Evolutionary conservation across 2,113 vertebrate genomes (phyloP).

Genomic region (Poecile atricapillus): DNA sequence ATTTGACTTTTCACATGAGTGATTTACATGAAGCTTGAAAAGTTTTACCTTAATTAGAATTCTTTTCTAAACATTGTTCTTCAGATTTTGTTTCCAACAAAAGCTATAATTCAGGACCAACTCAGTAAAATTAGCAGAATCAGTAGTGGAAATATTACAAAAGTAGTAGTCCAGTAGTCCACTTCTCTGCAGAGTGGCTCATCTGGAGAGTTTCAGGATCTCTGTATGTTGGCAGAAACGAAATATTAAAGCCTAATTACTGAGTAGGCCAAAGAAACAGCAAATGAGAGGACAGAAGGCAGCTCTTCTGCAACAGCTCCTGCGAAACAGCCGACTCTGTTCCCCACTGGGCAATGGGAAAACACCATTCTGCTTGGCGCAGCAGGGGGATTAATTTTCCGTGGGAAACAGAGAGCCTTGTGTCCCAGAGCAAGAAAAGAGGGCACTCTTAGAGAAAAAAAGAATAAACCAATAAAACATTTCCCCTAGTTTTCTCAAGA

Average conservation of each 20-base stretch:
- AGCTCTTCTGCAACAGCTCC: not conserved
- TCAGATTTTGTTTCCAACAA: not conserved
- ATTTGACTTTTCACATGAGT: not conserved
- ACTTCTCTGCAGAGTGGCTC: not conserved
- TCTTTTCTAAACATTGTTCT: not conserved
- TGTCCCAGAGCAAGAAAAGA: not conserved
- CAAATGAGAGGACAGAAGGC: not conserved
- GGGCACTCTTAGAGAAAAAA: not conserved
- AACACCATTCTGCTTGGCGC: fast-evolving
- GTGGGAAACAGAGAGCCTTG: not conserved
- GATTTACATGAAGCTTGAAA: not conserved
- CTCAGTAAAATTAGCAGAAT: not conserved
- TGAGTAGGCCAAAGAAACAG: not conserved
- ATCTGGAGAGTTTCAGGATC: not conserved
- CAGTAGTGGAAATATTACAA: not conserved
- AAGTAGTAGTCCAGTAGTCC: not conserved
- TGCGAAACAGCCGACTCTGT: not conserved
- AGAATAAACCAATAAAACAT: not conserved
- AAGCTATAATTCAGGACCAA: not conserved
- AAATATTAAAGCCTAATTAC: not conserved
- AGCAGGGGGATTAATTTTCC: not conserved
- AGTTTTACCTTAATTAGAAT: not conserved
- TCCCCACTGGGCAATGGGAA: not conserved
- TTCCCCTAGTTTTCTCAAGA: not conserved
- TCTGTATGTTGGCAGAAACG: not conserved